Base-by-base conservation (phyloP, 2,113 vertebrate species). In the Potamarius usumacintae region DNA sequence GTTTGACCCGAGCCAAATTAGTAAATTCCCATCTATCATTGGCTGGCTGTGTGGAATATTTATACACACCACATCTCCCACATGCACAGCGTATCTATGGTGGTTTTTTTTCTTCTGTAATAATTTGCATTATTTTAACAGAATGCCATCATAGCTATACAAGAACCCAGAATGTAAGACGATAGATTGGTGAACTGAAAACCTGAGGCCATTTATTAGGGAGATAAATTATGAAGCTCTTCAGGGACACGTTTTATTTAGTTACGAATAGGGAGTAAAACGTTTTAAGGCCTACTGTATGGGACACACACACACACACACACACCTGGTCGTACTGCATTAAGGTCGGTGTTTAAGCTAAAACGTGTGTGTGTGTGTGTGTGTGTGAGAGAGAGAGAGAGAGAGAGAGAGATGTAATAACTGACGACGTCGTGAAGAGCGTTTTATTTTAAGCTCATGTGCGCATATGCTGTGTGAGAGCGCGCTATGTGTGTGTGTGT, bases 401-500 rank as follows among this genome's bases (percentile, higher is more conserved):
- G 42, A 42, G 42, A 42, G 42, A 42, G 42, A 0, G 42, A 42
- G 42, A 42, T 48, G 34, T 42, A 82, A 20, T 58, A 34, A 9
- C 15, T 57, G 58, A 27, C 7, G 53, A 17, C 25, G 17, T 78
- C 17, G 76, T 55, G 25, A 53, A 55, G 7, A 76, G 80, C 86
- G 25, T 52, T 62, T 30, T 67, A 82, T 86, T 88, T 86, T 84
- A 60, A 82, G 57, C 30, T 65, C 84, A 88, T 77, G 89, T 87
- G 83, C 67, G 86, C 48, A 85, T 89, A 86, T 88, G 63, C 55
- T 87, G 89, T 60, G 71, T 81, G 71, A 72, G 84, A 87, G 87
- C 82, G 76, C 84, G 90, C 27, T 58, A 77, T 76, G 72, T 85
- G 90, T 82, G 90, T 58, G 88, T 60, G 52, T 34, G 78, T 12